Evolutionary conservation across 2,797 vertebrate genomes (phyloP).

Genomic region (Florisuga fusca): DNA sequence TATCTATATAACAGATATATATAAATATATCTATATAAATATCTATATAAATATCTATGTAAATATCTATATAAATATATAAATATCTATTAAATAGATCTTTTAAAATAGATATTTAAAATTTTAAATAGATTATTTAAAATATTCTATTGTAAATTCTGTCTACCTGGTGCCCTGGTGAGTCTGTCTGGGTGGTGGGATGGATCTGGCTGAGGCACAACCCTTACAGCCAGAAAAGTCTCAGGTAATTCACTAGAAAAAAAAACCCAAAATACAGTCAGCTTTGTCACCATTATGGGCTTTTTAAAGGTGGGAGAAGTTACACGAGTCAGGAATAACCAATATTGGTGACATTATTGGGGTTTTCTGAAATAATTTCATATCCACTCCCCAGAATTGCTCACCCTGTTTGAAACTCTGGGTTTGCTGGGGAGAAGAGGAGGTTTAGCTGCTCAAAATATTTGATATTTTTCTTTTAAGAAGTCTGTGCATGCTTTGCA

Average conservation of each 20-base stretch:
- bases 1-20: too few species aligned
- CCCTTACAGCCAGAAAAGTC: neutral
- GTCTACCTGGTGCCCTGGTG: too few species aligned
- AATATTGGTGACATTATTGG: neutral
- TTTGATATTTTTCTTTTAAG: neutral
- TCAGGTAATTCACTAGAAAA: neutral
- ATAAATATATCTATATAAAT: too few species aligned
- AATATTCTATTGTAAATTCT: too few species aligned
- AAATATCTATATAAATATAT: too few species aligned
- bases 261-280: neutral
- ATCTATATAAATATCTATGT: too few species aligned
- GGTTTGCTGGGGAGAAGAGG: neutral
- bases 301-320: neutral
- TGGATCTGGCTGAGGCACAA: neutral
- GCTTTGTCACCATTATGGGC: rapidly evolving
- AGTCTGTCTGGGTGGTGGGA: neutral
- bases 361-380: neutral
- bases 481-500: neutral
- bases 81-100: too few species aligned
- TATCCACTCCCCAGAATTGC: rapidly evolving
- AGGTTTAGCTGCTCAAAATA: neutral
- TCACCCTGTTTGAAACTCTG: neutral
- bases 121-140: too few species aligned
- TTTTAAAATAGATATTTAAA: too few species aligned
- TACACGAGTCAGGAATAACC: neutral